phyloP scores from a whole-genome alignment of 2,113 vertebrate genomes.

The Oncorhynchus nerka region DNA sequence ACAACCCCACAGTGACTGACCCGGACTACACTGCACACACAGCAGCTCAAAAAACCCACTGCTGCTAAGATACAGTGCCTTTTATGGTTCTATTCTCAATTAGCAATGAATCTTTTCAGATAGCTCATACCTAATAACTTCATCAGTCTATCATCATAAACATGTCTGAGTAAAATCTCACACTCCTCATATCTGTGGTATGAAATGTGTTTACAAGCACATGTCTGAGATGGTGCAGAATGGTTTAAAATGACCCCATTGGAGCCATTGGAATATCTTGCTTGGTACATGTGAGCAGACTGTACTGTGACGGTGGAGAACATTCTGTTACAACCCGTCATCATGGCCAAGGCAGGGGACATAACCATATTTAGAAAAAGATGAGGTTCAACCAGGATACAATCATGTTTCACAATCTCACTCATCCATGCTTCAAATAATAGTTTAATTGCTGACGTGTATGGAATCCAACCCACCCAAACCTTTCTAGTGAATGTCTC shows the following conservation, averaged over 20 bases:
- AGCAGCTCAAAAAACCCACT: constrained; percentile 37
- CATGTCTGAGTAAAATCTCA: no score
- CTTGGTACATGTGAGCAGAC: no score
- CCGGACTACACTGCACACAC: background rate
- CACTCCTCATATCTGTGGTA: no score
- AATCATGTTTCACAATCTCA: constrained; percentile 57
- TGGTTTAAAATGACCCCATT: no score
- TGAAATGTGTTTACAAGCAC: no score
- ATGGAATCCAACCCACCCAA: constrained; percentile 49
- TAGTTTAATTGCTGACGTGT: constrained; percentile 58
- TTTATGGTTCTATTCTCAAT: no score
- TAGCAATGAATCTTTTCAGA: no score
- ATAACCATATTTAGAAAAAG: constrained; percentile 22
- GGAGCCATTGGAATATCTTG: no score
- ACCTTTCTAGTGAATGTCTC: constrained; percentile 40
- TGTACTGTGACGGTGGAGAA: background rate
- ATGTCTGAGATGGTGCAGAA: no score
- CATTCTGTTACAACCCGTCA: constrained; percentile 29
- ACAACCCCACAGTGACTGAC: background rate
- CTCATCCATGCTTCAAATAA: constrained; percentile 26
- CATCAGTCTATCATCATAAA: no score
- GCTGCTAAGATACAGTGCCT: no score
- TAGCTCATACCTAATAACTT: no score
- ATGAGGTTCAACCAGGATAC: constrained; percentile 32
- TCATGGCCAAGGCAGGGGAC: constrained; percentile 34